These are phyloP conservation scores for Ictalurus punctatus DNA, from an alignment of 2,113 vertebrate genomes.

Conservation along the genomic window DNA sequence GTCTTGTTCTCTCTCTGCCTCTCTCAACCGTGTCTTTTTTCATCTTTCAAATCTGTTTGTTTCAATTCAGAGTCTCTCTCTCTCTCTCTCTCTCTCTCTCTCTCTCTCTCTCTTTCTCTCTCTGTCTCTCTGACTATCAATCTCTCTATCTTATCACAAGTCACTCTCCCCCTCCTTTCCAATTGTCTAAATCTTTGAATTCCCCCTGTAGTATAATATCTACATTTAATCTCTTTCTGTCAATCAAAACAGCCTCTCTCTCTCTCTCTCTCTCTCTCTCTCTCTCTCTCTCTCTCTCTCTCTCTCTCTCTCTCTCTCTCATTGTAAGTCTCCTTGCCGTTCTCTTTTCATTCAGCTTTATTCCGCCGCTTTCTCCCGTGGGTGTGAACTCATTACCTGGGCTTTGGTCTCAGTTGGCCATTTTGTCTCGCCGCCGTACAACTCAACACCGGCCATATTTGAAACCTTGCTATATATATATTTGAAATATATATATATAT, in stretches of 20 bases:
- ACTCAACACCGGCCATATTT: background rate
- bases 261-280: background rate
- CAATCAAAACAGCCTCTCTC: background rate
- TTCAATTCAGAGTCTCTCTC: background rate
- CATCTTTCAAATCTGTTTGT: background rate
- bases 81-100: background rate
- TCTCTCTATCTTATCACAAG: background rate
- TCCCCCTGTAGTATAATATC: background rate
- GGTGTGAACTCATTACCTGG: constrained; percentile 11
- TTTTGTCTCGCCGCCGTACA: background rate
- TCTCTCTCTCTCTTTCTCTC: background rate
- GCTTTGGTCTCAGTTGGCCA: background rate
- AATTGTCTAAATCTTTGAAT: constrained; percentile 1
- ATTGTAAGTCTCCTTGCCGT: background rate
- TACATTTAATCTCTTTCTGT: background rate
- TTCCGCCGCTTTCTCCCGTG: background rate
- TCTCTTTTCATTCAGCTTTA: background rate
- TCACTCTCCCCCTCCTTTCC: background rate
- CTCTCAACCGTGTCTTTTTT: background rate
- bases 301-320: background rate
- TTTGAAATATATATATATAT: no score
- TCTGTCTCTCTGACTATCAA: background rate
- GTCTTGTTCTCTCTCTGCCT: background rate
- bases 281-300: background rate
- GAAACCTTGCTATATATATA: background rate